phyloP scores from a whole-genome alignment of 2,113 vertebrate genomes.

The Tapirus terrestris region DNA sequence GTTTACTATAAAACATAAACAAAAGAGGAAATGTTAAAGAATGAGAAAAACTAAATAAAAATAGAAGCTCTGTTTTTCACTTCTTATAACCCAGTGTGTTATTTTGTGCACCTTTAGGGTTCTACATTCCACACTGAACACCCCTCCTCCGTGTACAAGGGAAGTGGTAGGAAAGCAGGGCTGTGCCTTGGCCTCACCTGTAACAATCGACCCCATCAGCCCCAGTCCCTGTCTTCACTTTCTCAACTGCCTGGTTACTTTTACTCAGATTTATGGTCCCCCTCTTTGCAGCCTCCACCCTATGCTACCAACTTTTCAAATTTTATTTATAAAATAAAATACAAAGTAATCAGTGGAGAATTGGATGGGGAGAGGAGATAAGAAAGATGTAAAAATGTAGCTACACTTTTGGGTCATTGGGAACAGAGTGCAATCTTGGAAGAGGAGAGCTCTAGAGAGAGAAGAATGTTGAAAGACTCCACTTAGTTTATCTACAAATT shows the following conservation, averaged over 20 bases:
- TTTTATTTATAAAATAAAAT: not conserved
- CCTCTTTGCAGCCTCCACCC: not conserved
- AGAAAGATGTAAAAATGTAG: not conserved
- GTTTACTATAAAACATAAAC: not conserved
- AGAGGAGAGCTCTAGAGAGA: not conserved
- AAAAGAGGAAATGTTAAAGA: slow-evolving; percentile 10
- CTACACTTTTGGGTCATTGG: not conserved
- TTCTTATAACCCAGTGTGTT: not conserved
- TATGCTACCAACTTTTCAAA: not conserved
- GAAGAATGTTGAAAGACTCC: not conserved
- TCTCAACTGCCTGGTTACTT: not conserved
- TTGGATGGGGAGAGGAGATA: not conserved
- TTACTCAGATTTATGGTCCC: not conserved
- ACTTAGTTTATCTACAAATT: not conserved
- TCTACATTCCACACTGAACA: not conserved
- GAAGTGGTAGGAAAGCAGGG: not conserved
- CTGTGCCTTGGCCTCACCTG: not conserved
- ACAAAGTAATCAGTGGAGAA: not conserved
- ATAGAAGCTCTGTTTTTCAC: not conserved
- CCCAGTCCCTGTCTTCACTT: not conserved
- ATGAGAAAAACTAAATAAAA: slow-evolving; percentile 16
- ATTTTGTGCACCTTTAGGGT: not conserved
- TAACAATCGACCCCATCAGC: not conserved
- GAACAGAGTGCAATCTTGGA: not conserved
- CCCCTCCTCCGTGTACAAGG: not conserved